Evolutionary conservation across 2,113 vertebrate species (phyloP).

Genomic region (Pomatostomus ruficeps): DNA sequence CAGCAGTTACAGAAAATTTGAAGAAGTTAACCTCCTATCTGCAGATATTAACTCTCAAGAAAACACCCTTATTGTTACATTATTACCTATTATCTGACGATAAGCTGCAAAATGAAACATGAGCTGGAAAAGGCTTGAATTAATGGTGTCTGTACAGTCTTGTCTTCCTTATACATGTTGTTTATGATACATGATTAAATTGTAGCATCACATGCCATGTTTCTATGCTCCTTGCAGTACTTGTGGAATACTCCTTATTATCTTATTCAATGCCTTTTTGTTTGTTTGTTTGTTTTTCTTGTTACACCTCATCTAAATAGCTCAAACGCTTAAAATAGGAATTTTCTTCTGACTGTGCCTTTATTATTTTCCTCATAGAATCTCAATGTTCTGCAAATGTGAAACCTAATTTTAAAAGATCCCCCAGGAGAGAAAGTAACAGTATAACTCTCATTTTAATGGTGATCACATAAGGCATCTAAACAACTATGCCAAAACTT

Average conservation of each 20-base stretch:
- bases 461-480: neutral
- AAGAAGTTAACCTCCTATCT: neutral
- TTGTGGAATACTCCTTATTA: neutral
- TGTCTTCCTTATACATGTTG: neutral
- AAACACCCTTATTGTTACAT: no score
- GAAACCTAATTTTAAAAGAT: neutral
- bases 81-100: no score
- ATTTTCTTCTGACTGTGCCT: neutral
- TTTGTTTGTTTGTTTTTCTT: neutral
- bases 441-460: neutral
- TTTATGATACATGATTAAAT: neutral
- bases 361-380: neutral
- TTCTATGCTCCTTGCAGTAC: neutral
- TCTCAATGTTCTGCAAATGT: neutral
- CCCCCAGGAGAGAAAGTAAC: neutral
- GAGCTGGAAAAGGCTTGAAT: neutral
- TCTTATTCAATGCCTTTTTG: neutral
- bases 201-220: neutral
- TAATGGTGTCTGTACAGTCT: neutral
- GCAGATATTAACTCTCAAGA: neutral
- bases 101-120: neutral
- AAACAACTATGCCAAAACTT: neutral
- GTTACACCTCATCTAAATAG: neutral
- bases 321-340: neutral
- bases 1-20: neutral